These are phyloP conservation scores for Eulithis testata DNA, from an alignment of 2,888 invertebrate genomes.

Conservation along the genomic window DNA sequence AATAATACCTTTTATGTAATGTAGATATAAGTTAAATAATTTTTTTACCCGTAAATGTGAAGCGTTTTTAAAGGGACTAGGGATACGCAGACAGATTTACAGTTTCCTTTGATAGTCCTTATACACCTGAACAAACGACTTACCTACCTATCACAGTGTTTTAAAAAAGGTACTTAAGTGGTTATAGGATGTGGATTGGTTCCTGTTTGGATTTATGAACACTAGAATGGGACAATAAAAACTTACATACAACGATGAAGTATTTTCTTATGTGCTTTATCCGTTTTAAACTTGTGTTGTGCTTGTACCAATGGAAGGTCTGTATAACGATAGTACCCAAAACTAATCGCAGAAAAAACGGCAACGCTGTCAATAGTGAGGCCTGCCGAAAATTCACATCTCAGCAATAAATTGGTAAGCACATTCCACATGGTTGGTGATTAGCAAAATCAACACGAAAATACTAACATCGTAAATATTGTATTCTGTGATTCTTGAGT, in stretches of 20 bases:
- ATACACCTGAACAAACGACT: neutral
- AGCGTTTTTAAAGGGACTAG: no score
- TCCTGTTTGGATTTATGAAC: no score
- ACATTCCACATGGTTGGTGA: no score
- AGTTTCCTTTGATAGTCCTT: no score
- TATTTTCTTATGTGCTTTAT: conserved; percentile 70
- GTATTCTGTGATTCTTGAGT: conserved; percentile 61
- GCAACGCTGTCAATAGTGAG: conserved; percentile 70
- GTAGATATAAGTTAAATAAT: no score
- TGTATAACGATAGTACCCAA: conserved; percentile 73
- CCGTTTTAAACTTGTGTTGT: conserved; percentile 53
- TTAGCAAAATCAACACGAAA: conserved; percentile 7
- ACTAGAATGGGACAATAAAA: neutral
- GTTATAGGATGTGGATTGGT: no score
- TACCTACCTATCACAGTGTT: no score
- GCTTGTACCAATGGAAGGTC: conserved; percentile 69
- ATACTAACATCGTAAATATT: conserved; percentile 68
- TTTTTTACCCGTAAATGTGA: no score
- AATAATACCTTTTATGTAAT: no score
- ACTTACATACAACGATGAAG: conserved; percentile 78
- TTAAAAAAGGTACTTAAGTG: no score
- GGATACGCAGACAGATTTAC: no score
- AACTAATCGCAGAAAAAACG: conserved; percentile 71
- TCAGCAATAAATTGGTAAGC: no score
- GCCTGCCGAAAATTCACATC: conserved; percentile 55